phyloP scores from a whole-genome alignment of 2,113 vertebrate species.

The Charadrius vociferus region DNA sequence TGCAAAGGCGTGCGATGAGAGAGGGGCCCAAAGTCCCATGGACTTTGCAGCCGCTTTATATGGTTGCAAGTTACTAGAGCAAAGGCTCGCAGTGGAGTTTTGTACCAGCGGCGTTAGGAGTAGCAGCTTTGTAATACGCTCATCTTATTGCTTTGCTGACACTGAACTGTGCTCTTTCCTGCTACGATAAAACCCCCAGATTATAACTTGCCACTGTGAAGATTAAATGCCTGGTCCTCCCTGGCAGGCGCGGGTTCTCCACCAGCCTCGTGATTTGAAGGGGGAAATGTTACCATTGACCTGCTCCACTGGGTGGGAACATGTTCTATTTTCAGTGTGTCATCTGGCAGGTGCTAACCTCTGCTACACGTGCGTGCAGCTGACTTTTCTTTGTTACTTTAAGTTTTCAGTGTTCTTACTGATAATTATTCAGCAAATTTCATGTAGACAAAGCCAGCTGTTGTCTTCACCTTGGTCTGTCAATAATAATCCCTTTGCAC shows the following conservation, averaged over 20 bases:
- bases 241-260: neutral
- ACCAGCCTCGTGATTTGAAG: neutral
- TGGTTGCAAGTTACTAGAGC: neutral
- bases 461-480: neutral
- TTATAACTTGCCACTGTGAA: neutral
- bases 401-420: neutral
- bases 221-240: neutral
- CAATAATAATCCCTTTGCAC: neutral
- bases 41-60: neutral
- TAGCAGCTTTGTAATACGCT: neutral
- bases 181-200: neutral
- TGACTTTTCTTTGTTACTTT: neutral
- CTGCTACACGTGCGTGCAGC: neutral
- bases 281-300: neutral
- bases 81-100: neutral
- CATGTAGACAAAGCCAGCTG: neutral
- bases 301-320: neutral
- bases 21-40: neutral
- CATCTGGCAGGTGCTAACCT: neutral
- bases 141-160: neutral
- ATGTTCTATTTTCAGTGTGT: neutral
- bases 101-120: neutral
- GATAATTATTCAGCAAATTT: neutral
- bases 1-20: fast-evolving
- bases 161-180: neutral